Evolutionary conservation across 92 coral and sea anemone species (phyloP).

Genomic region (Epizoanthus stellaris): DNA sequence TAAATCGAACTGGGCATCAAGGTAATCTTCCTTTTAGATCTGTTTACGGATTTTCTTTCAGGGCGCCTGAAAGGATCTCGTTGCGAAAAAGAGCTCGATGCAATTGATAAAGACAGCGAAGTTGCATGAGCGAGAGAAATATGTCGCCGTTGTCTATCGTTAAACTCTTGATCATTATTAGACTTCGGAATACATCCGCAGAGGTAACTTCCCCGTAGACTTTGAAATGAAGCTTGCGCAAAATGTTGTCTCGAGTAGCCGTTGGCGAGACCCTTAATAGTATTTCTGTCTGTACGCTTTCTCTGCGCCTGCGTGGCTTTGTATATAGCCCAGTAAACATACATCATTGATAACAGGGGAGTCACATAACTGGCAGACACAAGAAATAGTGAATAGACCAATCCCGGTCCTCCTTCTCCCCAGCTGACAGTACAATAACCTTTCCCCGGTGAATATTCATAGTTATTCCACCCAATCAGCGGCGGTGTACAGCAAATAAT

Average conservation of each 20-base stretch:
- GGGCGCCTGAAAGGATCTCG: conserved; percentile 44
- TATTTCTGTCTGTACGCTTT: conserved; percentile 52
- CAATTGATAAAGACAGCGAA: conserved; percentile 30
- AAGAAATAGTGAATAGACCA: conserved; percentile 70
- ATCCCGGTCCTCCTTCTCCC: conserved; percentile 79
- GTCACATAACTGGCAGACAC: conserved; percentile 56
- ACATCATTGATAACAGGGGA: conserved; percentile 72
- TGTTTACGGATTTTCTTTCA: conserved; percentile 24
- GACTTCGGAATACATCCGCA: conserved; percentile 49
- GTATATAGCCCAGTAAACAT: conserved; percentile 84
- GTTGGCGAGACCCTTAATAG: conserved; percentile 46
- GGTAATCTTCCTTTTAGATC: conserved; percentile 36
- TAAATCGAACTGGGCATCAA: conserved; percentile 67
- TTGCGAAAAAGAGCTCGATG: conserved; percentile 49
- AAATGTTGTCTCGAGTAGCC: background rate
- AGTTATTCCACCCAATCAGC: conserved; percentile 85
- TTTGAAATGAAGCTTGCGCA: background rate
- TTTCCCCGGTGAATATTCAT: conserved; percentile 76
- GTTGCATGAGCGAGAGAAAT: conserved; percentile 2
- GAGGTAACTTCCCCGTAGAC: conserved; percentile 5
- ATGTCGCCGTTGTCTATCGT: background rate
- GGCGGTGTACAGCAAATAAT: conserved; percentile 77
- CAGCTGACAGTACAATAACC: conserved; percentile 86
- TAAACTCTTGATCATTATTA: background rate
- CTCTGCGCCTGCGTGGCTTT: conserved; percentile 70